These are phyloP conservation scores for Anguilla japonica DNA, from an alignment of 2,113 vertebrate genomes.

Conservation along the genomic window DNA sequence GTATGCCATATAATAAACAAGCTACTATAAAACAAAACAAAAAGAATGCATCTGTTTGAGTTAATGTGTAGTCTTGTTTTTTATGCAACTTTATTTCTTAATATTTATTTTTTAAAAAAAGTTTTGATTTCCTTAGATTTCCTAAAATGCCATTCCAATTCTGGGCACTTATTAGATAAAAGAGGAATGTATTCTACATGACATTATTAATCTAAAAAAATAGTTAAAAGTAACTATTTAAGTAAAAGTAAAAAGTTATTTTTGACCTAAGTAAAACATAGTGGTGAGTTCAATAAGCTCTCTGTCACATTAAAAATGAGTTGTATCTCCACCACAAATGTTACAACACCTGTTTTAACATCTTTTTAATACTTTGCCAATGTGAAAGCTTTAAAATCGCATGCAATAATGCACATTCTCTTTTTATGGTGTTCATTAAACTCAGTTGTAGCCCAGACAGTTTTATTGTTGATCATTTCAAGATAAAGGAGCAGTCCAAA, in stretches of 20 bases:
- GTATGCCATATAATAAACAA: not conserved
- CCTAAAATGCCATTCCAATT: no score
- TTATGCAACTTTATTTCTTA: no score
- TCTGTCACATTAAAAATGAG: not conserved
- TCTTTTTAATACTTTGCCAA: not conserved
- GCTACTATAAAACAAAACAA: not conserved
- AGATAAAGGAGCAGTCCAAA: not conserved
- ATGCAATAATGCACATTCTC: not conserved
- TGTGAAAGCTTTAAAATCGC: not conserved
- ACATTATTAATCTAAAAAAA: not conserved
- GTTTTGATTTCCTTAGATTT: no score
- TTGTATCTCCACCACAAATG: not conserved
- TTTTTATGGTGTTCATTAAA: not conserved
- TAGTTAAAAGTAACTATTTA: no score
- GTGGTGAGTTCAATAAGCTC: not conserved
- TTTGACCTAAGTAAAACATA: not conserved
- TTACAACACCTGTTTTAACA: not conserved
- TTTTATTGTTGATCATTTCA: not conserved
- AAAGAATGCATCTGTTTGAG: not conserved
- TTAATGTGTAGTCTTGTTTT: not conserved
- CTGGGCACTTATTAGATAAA: not conserved
- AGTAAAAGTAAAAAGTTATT: not conserved
- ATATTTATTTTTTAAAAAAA: no score
- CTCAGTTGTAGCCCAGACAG: not conserved
- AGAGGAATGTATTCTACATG: not conserved